Evolutionary conservation across 2,797 vertebrate species (phyloP), one percentile per base, ranked within the genome.

Genomic region (Megalops cyprinoides): DNA sequence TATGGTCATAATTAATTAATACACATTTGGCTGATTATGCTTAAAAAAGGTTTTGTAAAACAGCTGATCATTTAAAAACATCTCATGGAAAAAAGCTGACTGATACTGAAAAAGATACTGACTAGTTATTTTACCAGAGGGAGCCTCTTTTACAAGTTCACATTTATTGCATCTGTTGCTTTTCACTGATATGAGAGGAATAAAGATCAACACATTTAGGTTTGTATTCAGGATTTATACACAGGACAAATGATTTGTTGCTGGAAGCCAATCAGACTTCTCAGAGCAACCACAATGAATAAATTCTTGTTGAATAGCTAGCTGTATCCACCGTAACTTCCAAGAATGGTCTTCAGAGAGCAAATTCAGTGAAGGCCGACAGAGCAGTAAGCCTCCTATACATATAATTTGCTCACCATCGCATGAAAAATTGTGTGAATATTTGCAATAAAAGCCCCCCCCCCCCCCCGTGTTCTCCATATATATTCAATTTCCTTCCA

Each of bases 261-360:
- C 34, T 71, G 78, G 69, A 44, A 55, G 62, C 67, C n/a, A 53
- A 39, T 79, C 31, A 44, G 78, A n/a, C 67, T 73, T 51, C 51
- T 25, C n/a, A 46, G 67, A 53, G 67, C 65, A 44, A 73, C 67
- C 67, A 25, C 8, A 12, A 79, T 23, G 65, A 73, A 69, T n/a
- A 49, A 6, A 2, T 20, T 39, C 2, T 44, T 44, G 37, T 23
- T 71, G 65, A 23, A 42, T 71, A 55, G 37, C 56, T 56, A 37
- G 56, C 53, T 25, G 20, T 23, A 55, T 55, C 44, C 44, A 31
- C 73, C 9, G 46, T 10, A 44, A 23, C 20, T 42, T 51, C 25
- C 9, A 28, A 37, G 10, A 20, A 20, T 25, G n/a, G 75, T 15
- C 20, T n/a, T 15, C 7, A 51, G 28, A 48, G 25, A 28, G 23